Conservation (phyloP, 2,888 invertebrate genomes). For the Miltochrista miniata region DNA sequence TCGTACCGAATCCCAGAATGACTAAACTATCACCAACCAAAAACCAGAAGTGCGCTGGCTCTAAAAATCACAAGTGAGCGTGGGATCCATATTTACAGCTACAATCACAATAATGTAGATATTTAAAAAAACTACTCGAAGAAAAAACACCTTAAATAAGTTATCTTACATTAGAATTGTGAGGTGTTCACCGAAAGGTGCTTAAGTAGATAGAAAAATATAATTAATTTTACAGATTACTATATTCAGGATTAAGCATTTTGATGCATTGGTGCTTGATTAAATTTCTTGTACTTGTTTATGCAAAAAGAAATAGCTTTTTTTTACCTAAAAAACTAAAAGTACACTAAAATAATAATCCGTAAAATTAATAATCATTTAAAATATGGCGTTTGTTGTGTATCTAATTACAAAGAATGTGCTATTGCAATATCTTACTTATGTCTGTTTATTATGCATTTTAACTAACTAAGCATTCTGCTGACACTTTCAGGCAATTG, state of each 20-base stretch:
- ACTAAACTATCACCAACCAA: too few relatives aligned
- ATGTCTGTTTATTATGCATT: slow-evolving; percentile 22
- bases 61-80: too few relatives aligned
- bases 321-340: too few relatives aligned
- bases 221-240: neutral
- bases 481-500: neutral
- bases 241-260: neutral
- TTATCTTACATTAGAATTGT: slow-evolving; percentile 13
- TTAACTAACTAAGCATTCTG: neutral
- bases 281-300: neutral
- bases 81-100: too few relatives aligned
- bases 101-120: slow-evolving; percentile 21
- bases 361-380: slow-evolving; percentile 12
- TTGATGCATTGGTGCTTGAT: neutral
- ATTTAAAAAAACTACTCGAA: slow-evolving; percentile 19
- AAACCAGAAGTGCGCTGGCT: too few relatives aligned
- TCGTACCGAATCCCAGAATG: too few relatives aligned
- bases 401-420: slow-evolving; percentile 17
- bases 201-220: slow-evolving; percentile 11
- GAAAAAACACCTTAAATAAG: neutral
- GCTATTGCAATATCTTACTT: slow-evolving; percentile 14
- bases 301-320: neutral
- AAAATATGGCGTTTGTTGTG: slow-evolving; percentile 18
- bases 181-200: slow-evolving; percentile 17
- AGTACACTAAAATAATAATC: slow-evolving; percentile 1